Conservation (phyloP, 2,888 invertebrate genomes). For the Lasioglossum oenotherae region DNA sequence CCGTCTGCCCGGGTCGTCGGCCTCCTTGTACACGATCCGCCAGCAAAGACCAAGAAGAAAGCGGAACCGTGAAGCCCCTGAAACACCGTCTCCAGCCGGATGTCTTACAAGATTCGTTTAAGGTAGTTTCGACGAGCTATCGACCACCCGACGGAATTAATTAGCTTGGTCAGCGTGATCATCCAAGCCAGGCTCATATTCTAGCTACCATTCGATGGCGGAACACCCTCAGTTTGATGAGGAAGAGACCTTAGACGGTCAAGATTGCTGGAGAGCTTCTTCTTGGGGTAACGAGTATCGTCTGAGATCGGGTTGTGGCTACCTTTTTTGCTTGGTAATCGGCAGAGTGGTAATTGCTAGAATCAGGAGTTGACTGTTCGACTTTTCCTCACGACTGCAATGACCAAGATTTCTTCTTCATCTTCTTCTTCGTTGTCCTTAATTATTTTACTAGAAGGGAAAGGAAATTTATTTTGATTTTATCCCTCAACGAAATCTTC, state of each 20-base stretch:
- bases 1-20: constrained; percentile 70
- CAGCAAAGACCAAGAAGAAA: constrained; percentile 57
- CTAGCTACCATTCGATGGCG: not conserved
- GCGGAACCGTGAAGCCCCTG: constrained; percentile 73
- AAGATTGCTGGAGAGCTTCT: not conserved
- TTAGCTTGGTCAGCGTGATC: constrained; percentile 51
- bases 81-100: constrained; percentile 65
- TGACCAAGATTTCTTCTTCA: not conserved
- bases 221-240: not conserved
- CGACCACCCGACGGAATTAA: constrained; percentile 64
- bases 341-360: not conserved
- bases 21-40: constrained; percentile 60
- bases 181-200: not conserved
- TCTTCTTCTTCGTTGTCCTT: not conserved
- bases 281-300: not conserved
- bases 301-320: not conserved
- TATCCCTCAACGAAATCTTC: not conserved
- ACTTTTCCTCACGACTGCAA: not conserved
- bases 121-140: constrained; percentile 68
- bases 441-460: too few species aligned
- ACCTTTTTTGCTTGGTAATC: not conserved
- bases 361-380: not conserved
- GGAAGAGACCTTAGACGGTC: not conserved
- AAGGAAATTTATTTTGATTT: too few species aligned
- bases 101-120: constrained; percentile 77